Conservation (phyloP, 1,140 invertebrate species). For the Idris sp. region DNA sequence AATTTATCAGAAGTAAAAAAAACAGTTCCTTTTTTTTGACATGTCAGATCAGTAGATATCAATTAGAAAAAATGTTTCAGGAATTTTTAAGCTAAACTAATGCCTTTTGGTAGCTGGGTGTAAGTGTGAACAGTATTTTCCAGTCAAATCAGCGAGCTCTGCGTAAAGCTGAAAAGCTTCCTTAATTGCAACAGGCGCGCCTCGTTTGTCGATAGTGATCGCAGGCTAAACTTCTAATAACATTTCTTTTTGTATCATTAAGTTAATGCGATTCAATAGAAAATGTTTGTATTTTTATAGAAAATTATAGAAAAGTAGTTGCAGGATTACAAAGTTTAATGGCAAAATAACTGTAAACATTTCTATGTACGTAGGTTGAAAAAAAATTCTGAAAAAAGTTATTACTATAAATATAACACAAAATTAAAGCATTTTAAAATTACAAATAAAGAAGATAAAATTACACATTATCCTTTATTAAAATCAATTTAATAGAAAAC, state of each 20-base stretch:
- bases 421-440: no score
- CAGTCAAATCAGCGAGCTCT: slow-evolving; percentile 41
- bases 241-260: slow-evolving; percentile 37
- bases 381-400: neutral
- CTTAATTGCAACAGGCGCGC: slow-evolving; percentile 64
- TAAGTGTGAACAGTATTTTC: slow-evolving; percentile 59
- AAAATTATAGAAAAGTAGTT: slow-evolving; percentile 16
- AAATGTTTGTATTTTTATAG: slow-evolving; percentile 54
- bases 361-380: neutral
- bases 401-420: no score
- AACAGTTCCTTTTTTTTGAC: no score
- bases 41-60: no score
- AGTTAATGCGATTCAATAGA: slow-evolving; percentile 29
- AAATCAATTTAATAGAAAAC: no score
- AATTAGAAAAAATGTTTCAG: no score
- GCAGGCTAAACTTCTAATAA: slow-evolving; percentile 49
- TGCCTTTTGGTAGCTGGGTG: slow-evolving; percentile 40
- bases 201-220: slow-evolving; percentile 60
- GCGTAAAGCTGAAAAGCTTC: slow-evolving; percentile 52
- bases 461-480: no score
- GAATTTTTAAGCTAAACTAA: no score
- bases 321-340: slow-evolving; percentile 28
- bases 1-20: no score
- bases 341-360: slow-evolving; percentile 17
- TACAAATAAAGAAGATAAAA: no score